Conservation (phyloP, 1,140 invertebrate genomes). For the Eumeta japonica region DNA sequence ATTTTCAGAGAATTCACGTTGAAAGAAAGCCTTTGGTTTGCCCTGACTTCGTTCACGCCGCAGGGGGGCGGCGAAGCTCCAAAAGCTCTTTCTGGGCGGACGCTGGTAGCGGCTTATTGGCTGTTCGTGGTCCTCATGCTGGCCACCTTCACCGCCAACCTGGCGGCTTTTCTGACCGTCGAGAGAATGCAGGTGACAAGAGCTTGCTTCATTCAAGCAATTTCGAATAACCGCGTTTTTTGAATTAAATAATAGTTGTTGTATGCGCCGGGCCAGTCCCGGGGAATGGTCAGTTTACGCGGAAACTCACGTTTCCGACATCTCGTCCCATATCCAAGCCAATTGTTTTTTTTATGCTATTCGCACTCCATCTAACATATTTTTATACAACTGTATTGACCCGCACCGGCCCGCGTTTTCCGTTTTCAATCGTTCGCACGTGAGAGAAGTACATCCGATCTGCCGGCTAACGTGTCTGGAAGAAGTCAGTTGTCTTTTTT, state of each 20-base stretch:
- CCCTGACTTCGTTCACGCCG: constrained; percentile 86
- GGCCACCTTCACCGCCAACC: constrained; percentile 94
- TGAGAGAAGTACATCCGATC: no score
- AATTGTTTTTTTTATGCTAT: no score
- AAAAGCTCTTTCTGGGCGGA: constrained; percentile 78
- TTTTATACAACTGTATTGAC: no score
- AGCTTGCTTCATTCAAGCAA: constrained; percentile 6
- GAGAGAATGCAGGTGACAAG: constrained; percentile 84
- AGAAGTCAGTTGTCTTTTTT: no score
- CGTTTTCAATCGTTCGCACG: no score
- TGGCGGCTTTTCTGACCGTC: constrained; percentile 94
- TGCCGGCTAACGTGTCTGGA: no score
- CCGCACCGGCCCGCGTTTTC: no score
- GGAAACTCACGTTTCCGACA: neutral
- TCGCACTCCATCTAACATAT: no score
- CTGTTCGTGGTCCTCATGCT: constrained; percentile 90
- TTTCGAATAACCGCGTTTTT: neutral
- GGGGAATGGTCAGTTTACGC: neutral
- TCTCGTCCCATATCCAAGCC: neutral
- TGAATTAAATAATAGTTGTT: neutral
- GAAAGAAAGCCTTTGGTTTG: constrained; percentile 92
- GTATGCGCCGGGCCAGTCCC: neutral
- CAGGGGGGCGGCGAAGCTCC: constrained; percentile 87
- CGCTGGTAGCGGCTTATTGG: constrained; percentile 89
- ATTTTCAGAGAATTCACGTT: constrained; percentile 76